A percentile compares a stretch with the other conserved stretches of the same genome.
phyloP scores from a whole-genome alignment of 35 echinoderm and acorn worm species.

The Ophioderma brevispina region DNA sequence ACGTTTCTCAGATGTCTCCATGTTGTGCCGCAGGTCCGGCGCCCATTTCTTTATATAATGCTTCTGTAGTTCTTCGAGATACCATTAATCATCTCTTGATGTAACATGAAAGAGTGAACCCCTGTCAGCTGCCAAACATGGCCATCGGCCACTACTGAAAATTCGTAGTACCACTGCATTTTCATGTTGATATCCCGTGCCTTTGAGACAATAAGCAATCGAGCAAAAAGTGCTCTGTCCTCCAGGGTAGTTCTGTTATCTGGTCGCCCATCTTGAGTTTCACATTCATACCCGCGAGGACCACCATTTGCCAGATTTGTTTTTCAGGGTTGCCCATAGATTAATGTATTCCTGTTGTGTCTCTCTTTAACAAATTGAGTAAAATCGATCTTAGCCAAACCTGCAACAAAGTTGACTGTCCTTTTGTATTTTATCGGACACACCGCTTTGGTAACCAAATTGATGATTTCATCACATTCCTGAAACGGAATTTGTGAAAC shows the following conservation, averaged over 20 bases:
- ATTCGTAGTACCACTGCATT: slow-evolving; percentile 23
- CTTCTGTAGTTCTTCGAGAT: background rate
- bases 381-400: slow-evolving; percentile 22
- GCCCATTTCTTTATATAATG: too few species aligned
- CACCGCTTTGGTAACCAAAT: slow-evolving; percentile 1
- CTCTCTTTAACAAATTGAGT: too few species aligned
- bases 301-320: slow-evolving; percentile 19
- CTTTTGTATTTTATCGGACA: background rate
- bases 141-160: slow-evolving; percentile 18
- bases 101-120: slow-evolving; percentile 17
- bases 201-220: slow-evolving; percentile 34
- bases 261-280: background rate
- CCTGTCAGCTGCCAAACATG: slow-evolving; percentile 24
- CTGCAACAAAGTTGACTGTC: background rate
- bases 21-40: too few species aligned
- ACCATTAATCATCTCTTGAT: slow-evolving; percentile 22
- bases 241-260: slow-evolving; percentile 29
- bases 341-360: background rate
- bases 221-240: slow-evolving; percentile 34
- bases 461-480: background rate
- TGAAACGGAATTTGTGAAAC: background rate
- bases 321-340: slow-evolving; percentile 7
- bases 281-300: background rate
- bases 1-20: too few species aligned
- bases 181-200: slow-evolving; percentile 22